These are phyloP conservation scores for Chinchilla lanigera DNA, from an alignment of 2,113 vertebrate species.

Conservation along the genomic window DNA sequence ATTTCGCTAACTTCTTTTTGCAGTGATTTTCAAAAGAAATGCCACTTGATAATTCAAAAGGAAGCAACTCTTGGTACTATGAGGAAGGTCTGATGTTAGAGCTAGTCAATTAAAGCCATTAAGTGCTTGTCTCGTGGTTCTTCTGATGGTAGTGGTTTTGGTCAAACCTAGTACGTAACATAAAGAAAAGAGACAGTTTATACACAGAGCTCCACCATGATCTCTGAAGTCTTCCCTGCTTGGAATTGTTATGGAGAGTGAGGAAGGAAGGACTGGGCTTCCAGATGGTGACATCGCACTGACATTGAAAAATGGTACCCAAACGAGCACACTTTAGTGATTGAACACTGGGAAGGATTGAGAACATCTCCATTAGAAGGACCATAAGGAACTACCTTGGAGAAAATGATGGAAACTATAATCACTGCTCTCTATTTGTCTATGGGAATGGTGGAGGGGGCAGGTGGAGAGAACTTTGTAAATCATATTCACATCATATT, in stretches of 20 bases:
- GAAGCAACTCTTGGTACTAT: background rate
- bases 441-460: too few species aligned
- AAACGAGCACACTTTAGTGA: background rate
- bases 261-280: background rate
- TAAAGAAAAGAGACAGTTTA: background rate
- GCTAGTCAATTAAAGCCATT: background rate
- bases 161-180: background rate
- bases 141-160: background rate
- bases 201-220: accelerated
- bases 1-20: background rate
- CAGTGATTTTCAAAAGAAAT: background rate
- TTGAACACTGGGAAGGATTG: background rate
- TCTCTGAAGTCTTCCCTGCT: background rate
- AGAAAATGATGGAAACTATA: background rate
- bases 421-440: background rate
- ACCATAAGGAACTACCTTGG: background rate
- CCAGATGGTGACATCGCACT: background rate
- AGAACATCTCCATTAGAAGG: background rate
- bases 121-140: background rate
- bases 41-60: background rate
- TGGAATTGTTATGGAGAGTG: accelerated
- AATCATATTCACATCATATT: background rate
- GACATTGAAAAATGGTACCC: background rate
- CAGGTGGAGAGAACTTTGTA: background rate
- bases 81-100: conserved; percentile 17